Evolutionary conservation across 1,140 invertebrate species (phyloP).

Genomic region (Zaprionus vittiger): DNA sequence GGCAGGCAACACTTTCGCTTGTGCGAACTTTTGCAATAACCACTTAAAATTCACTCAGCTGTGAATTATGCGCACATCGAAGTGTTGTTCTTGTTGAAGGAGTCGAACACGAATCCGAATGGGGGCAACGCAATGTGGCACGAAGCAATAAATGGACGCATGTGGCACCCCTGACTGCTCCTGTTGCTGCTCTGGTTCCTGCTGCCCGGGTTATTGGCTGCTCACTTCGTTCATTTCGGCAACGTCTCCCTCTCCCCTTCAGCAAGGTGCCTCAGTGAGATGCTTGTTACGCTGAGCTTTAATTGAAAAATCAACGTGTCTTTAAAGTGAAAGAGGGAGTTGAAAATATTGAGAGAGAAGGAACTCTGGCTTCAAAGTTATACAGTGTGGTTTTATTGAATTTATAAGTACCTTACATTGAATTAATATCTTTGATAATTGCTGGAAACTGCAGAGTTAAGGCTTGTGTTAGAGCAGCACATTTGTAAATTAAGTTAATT

Average conservation of each 20-base stretch:
- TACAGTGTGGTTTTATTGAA: too few species aligned
- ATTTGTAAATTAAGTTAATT: too few species aligned
- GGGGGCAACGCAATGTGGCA: slow-evolving; percentile 38
- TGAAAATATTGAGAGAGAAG: too few species aligned
- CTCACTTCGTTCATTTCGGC: slow-evolving; percentile 44
- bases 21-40: slow-evolving; percentile 80
- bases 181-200: not conserved
- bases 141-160: slow-evolving; percentile 66
- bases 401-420: too few species aligned
- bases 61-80: slow-evolving; percentile 79
- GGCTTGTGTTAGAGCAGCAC: too few species aligned
- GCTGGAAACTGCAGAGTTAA: too few species aligned
- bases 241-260: too few species aligned
- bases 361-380: not conserved
- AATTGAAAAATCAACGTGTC: slow-evolving; percentile 29
- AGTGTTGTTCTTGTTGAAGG: slow-evolving; percentile 72
- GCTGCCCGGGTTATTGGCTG: slow-evolving; percentile 54
- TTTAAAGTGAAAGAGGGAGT: not conserved
- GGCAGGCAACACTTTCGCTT: slow-evolving; percentile 72
- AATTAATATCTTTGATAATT: too few species aligned
- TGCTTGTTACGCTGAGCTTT: slow-evolving; percentile 6
- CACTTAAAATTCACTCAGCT: slow-evolving; percentile 83
- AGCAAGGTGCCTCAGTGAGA: not conserved
- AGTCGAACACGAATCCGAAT: slow-evolving; percentile 43
- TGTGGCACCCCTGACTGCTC: slow-evolving; percentile 39